These are phyloP conservation scores for Balaenoptera acutorostrata DNA, from an alignment of 2,113 vertebrate genomes.

Conservation along the genomic window DNA sequence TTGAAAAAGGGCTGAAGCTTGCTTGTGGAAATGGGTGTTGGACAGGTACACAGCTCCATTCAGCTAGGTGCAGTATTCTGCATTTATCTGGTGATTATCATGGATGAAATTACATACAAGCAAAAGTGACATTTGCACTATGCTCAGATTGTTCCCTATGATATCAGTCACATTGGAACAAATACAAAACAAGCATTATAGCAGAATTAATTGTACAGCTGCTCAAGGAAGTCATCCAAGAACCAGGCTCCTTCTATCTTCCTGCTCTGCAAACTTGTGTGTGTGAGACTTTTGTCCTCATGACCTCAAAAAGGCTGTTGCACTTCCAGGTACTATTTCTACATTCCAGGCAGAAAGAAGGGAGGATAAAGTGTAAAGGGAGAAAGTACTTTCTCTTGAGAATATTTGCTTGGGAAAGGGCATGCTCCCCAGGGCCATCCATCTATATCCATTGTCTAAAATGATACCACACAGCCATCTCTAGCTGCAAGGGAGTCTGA, in stretches of 20 bases:
- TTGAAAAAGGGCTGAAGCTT: not conserved
- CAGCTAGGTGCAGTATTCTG: not conserved
- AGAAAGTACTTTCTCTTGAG: not conserved
- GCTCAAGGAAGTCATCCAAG: not conserved
- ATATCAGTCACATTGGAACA: not conserved
- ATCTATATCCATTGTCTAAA: not conserved
- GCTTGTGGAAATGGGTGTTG: not conserved
- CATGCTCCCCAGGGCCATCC: not conserved
- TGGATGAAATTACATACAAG: not conserved
- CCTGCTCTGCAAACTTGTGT: not conserved
- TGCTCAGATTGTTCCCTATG: not conserved
- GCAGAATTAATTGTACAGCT: not conserved
- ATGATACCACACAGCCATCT: too few relatives aligned
- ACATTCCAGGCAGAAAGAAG: not conserved
- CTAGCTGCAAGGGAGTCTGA: not conserved
- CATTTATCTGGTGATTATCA: not conserved
- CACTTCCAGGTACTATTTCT: not conserved
- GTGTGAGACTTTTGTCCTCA: not conserved
- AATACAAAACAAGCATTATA: not conserved
- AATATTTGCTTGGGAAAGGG: not conserved
- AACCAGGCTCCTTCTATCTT: not conserved
- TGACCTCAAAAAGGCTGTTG: not conserved
- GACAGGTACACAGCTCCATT: not conserved
- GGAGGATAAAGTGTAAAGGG: not conserved
- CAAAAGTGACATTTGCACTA: not conserved